Base-by-base conservation (phyloP, 2,888 invertebrate genomes). In the Taenaris catops region DNA sequence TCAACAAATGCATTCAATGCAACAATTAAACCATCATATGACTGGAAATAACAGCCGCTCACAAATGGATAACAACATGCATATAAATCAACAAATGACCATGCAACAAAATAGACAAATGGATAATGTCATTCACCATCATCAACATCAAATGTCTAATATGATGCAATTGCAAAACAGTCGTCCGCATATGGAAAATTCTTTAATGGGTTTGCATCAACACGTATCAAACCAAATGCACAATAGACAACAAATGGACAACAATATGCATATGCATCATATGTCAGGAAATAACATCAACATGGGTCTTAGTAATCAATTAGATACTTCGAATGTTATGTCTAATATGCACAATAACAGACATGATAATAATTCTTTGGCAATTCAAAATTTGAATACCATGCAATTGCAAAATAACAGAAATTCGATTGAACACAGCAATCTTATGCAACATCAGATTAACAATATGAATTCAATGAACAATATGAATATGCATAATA, bases 141-240 rank as follows among this genome's bases (percentile, higher is more conserved):
- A 83, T 39, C 84, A 81, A 51, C 84, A 86, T 55, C 84, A 78
- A 58, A 79, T 83, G 67, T 52, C 80, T 7, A 81, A 79, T 46
- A 69, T 75, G 6, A 86, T 86, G 80, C 84, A 84, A 48, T 72
- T 83, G 41, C 83, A 78, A 58, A 81, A 69, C 49, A 79, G 75
- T 58, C 71, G 73, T 1, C 57, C 65, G 11, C 81, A 84, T 41
- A 66, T 78, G 8, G 84, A 84, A 8, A 74, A 59, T 40, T 79
- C 75, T 38, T 53, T 81, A 46, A 73, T 84, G 70, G 60, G 65
- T 25, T 76, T 86, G 67, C 86, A 87, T 49, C 79, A 76, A 48
- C 83, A 84, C 57, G 61, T 72, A 16, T 63, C 78, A 1, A 79
- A 76, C 48, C 81, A 83, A 64, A 76, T 84, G 63, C 87, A 87